Evolutionary conservation across 64 coral and sea anemone genomes (phyloP), one percentile per base, ranked within the genome.

Genomic region (Montipora foliosa): DNA sequence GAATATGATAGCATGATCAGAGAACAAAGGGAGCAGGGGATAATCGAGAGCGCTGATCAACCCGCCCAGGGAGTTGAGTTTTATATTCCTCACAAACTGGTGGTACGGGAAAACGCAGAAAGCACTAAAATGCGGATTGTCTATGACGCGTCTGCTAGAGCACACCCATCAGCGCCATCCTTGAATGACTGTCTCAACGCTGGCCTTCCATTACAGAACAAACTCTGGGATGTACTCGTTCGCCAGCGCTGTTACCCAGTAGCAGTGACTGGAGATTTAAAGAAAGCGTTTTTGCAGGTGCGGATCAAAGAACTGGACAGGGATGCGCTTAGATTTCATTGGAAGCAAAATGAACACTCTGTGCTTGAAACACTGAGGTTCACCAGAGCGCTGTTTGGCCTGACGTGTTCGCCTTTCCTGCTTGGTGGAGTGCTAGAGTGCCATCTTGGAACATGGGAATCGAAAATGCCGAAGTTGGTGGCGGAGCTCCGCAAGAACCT

Each of bases 271-370:
- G 72, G 72, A 19, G 72, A 74, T 21, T 74, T 74, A 21, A 80
- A 80, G 48, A 80, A 80, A 58, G 51, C 50, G 10, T 80, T 80
- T 58, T n/a, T 80, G 50, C 78, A 80, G 44, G 78, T 80, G 78
- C 19, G 49, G 1, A 80, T 55, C 12, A 80, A 14, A 80, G 50
- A 55, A 80, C 8, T 20, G 20, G 78, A 58, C 78, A 80, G 78
- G 78, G 78, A 55, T 58, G 49, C 78, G 48, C 49, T 80, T 25
- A 80, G 78, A 80, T 24, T 55, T 55, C 78, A 80, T 20, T 80
- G 78, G 78, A 80, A n/a, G 49, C 17, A 58, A 21, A 20, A 80
- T 57, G 78, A 80, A 53, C 78, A 57, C 50, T 80, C 78, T 80
- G 8, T 3, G 0, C 78, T 80, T 22, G 50, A 55, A 53, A 24